Evolutionary conservation across 2,113 vertebrate species (phyloP), one percentile per base, ranked within the genome.

Genomic region (Haplotaxodon microlepis): DNA sequence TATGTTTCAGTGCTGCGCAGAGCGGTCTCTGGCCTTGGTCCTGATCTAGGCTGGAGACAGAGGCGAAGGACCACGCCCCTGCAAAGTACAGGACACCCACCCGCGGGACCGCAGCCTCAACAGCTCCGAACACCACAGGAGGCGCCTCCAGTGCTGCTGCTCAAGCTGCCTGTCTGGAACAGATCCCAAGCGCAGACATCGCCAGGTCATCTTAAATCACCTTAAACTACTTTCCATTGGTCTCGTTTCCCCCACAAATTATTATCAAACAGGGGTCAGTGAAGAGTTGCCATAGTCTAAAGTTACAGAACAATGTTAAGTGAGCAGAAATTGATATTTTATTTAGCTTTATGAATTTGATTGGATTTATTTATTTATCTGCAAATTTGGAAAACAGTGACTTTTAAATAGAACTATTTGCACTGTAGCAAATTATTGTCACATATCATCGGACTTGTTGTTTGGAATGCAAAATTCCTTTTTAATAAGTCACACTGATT

Each of bases 11-110:
- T 19, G 59, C 80, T 78, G 84, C 24, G 63, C 51, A 34, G 59
- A 82, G 63, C 38, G 76, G 89, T 82, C 84, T 81, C 89, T 94
- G 90, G 86, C 89, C 91, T 92, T 89, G 93, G 93, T 90, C 5
- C 93, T 92, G 89, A 87, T 90, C 76, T 89, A 63, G 56, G n/a
- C 66, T 4, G 21, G 11, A 71, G 47, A 21, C 63, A 47, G 24
- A 51, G 29, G 40, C 50, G 51, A 3, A 21, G 84, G 56, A 69
- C 90, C 90, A 92, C 93, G 88, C 93, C 94, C 92, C 78, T 87
- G 85, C n/a, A 54, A 56, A 76, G 84, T 73, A 42, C 83, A 84
- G 53, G 66, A 31, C 66, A 16, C 36, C 69, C 86, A 69, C 87
- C 29, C 14, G 38, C 51, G 38, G 66, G 87, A 85, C 92, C 91